phyloP scores from a whole-genome alignment of 2,797 vertebrate species.

The Fundulus diaphanus region DNA sequence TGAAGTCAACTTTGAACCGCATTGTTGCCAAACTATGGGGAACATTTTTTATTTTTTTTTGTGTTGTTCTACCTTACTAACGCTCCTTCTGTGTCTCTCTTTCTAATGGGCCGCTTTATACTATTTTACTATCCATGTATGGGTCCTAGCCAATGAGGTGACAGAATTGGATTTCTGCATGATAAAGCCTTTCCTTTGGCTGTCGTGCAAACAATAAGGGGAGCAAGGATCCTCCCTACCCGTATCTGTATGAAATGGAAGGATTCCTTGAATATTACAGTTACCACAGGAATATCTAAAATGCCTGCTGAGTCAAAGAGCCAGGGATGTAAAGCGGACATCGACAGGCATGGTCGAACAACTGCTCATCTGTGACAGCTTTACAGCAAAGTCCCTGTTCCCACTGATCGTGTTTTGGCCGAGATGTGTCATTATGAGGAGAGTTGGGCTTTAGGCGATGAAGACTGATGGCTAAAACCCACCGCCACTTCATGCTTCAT shows the following conservation, averaged over 20 bases:
- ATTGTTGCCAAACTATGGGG: neutral
- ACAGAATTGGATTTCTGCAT: conserved; percentile 79
- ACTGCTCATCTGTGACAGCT: conserved; percentile 49
- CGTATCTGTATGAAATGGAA: conserved; percentile 42
- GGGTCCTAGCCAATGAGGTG: conserved; percentile 74
- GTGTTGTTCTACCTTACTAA: conserved; percentile 33
- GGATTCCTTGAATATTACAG: conserved; percentile 45
- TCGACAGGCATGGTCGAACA: conserved; percentile 29
- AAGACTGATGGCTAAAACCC: conserved; percentile 50
- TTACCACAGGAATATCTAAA: conserved; percentile 40
- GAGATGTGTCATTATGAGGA: conserved; percentile 21
- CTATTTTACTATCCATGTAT: conserved; percentile 69
- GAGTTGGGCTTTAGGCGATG: conserved; percentile 42
- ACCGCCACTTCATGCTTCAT: conserved; percentile 39
- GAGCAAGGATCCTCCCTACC: conserved; percentile 30
- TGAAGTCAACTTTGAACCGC: conserved; percentile 27
- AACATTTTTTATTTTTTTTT: conserved; percentile 9
- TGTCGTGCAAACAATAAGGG: conserved; percentile 60
- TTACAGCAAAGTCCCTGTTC: conserved; percentile 48
- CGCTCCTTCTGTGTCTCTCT: conserved; percentile 40
- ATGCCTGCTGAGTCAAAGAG: conserved; percentile 27
- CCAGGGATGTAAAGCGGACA: conserved; percentile 43
- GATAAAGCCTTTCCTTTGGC: conserved; percentile 75
- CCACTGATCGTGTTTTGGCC: conserved; percentile 27
- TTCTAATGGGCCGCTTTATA: conserved; percentile 75